Conservation (phyloP, 2,797 vertebrate species). For the Sebastes taczanowskii region DNA sequence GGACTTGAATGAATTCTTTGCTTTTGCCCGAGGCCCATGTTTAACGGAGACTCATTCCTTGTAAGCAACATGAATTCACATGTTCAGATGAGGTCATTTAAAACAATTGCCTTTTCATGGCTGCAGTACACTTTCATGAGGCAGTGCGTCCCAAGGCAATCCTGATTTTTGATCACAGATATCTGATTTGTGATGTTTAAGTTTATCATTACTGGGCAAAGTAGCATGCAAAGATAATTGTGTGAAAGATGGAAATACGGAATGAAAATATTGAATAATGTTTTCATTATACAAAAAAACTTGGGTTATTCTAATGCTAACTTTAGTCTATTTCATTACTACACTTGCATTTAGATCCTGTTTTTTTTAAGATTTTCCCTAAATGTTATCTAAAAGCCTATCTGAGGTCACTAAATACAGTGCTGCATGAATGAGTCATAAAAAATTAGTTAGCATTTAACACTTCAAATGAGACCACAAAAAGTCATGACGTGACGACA, state of each 20-base stretch:
- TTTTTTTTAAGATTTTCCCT: neutral
- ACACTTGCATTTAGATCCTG: neutral
- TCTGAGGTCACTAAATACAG: neutral
- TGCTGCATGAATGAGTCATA: too few species aligned
- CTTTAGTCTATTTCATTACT: neutral
- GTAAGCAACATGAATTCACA: conserved; percentile 61
- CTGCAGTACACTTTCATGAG: neutral
- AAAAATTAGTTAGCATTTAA: too few species aligned
- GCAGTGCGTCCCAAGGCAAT: conserved; percentile 1
- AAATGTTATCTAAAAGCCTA: neutral
- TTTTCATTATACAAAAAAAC: neutral
- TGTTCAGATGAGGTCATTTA: conserved; percentile 53
- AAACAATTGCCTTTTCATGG: conserved; percentile 49
- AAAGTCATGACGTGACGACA: too few species aligned
- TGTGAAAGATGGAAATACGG: neutral
- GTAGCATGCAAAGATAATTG: neutral
- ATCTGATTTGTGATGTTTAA: neutral
- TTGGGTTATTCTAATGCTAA: neutral
- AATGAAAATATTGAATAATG: neutral
- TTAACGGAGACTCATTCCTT: conserved; percentile 51
- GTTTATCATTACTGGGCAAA: neutral
- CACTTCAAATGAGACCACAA: too few species aligned
- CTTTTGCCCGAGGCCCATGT: conserved; percentile 57
- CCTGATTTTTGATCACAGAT: conserved; percentile 33
- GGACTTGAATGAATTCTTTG: conserved; percentile 51